Conservation (phyloP, 2,888 invertebrate species). For the Leptinotarsa tumamoca region DNA sequence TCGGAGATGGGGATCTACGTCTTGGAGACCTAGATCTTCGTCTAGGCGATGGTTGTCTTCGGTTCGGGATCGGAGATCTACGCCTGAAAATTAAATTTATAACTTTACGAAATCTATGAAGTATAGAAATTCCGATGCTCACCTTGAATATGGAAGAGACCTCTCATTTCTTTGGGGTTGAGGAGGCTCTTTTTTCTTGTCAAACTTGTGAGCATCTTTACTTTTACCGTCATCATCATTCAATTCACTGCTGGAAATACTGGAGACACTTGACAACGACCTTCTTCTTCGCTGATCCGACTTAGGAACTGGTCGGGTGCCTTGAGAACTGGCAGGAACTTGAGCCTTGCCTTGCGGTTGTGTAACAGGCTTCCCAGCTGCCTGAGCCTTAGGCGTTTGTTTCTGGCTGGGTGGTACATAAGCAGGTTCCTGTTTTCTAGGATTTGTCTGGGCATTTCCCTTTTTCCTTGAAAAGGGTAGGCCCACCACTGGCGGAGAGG, state of each 20-base stretch:
- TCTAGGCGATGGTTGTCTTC: conserved; percentile 30
- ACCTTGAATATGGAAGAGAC: conserved; percentile 42
- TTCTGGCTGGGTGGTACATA: conserved; percentile 34
- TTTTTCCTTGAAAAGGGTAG: conserved; percentile 63
- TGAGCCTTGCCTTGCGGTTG: neutral
- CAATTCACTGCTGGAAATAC: conserved; percentile 67
- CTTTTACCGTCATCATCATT: conserved; percentile 54
- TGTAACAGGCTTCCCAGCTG: neutral
- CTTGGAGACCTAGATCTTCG: conserved; percentile 20
- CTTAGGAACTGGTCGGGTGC: neutral
- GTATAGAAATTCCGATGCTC: conserved; percentile 2
- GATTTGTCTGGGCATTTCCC: conserved; percentile 35
- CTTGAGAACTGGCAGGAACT: conserved; percentile 1
- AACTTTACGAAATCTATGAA: neutral
- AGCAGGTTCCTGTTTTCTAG: conserved; percentile 36
- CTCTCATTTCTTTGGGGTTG: conserved; percentile 28
- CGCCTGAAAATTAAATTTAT: conserved; percentile 28
- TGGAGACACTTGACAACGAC: conserved; percentile 70
- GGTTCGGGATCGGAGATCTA: conserved; percentile 38
- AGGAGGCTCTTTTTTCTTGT: conserved; percentile 24
- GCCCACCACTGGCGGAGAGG: conserved; percentile 71
- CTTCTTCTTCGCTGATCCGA: conserved; percentile 56
- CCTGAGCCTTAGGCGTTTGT: conserved; percentile 43
- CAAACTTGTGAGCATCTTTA: neutral
- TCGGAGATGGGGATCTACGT: conserved; percentile 37